phyloP scores from a whole-genome alignment of 2,113 vertebrate species.

The Gadus chalcogrammus region DNA sequence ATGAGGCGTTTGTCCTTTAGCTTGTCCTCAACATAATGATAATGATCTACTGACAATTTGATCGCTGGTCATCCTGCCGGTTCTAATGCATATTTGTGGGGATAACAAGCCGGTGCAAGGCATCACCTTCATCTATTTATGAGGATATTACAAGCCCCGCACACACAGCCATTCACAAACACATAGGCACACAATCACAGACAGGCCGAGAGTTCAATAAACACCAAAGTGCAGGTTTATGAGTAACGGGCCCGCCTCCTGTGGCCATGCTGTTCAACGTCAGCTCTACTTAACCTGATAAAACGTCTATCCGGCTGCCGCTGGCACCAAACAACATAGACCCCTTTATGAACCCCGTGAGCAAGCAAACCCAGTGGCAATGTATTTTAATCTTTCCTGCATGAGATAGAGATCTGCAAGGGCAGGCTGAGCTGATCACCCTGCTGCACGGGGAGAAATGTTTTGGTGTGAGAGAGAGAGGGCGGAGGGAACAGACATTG shows the following conservation, averaged over 20 bases:
- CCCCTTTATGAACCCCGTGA: conserved; percentile 13
- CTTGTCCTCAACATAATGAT: conserved; percentile 31
- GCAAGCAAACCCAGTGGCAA: conserved; percentile 30
- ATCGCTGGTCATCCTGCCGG: too few species aligned
- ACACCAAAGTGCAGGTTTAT: not conserved
- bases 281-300: not conserved
- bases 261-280: not conserved
- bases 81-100: not conserved
- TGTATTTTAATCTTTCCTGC: conserved; percentile 59
- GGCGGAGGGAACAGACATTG: too few species aligned
- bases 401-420: conserved; percentile 45
- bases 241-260: conserved; percentile 1
- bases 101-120: too few species aligned
- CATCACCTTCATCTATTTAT: too few species aligned
- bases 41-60: not conserved
- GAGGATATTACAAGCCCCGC: not conserved
- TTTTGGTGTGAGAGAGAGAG: too few species aligned
- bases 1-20: conserved; percentile 35
- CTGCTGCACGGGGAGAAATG: conserved; percentile 3
- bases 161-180: not conserved
- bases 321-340: conserved; percentile 21
- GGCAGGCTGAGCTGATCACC: conserved; percentile 43
- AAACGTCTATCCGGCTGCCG: not conserved
- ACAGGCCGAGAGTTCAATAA: not conserved
- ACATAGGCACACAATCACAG: not conserved